These are phyloP conservation scores for Ormia ochracea DNA, from an alignment of 2,888 invertebrate species.

Conservation along the genomic window DNA sequence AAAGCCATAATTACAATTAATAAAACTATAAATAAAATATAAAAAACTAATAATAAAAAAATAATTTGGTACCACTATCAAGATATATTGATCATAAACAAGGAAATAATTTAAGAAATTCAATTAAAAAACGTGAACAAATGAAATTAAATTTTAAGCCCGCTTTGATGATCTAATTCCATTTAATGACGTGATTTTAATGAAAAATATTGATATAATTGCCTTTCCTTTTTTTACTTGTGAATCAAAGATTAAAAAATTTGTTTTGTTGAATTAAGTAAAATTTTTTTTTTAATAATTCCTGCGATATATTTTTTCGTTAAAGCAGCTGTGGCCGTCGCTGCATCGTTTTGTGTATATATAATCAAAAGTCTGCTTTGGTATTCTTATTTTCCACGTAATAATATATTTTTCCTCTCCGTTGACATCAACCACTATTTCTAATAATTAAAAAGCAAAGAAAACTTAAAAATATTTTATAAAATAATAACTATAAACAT, in stretches of 20 bases:
- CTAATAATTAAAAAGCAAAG: conserved; percentile 1
- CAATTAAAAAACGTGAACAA: too few species aligned
- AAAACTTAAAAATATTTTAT: not conserved
- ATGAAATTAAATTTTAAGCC: too few species aligned
- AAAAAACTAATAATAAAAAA: too few species aligned
- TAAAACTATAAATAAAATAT: too few species aligned
- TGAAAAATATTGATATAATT: too few species aligned
- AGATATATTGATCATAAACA: too few species aligned
- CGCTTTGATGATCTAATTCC: too few species aligned
- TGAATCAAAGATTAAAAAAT: not conserved
- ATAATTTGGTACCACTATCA: too few species aligned
- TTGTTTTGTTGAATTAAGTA: not conserved
- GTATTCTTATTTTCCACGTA: not conserved
- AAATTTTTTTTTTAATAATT: not conserved
- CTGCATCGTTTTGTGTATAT: conserved; percentile 6
- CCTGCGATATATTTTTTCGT: not conserved
- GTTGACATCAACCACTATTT: not conserved
- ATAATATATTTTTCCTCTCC: not conserved
- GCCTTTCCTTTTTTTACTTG: too few species aligned
- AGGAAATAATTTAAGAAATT: too few species aligned
- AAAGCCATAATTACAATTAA: too few species aligned
- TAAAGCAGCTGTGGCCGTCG: not conserved
- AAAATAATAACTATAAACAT: conserved; percentile 10
- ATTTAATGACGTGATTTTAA: too few species aligned
- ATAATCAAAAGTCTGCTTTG: not conserved